Evolutionary conservation across 2,113 vertebrate species (phyloP).

Genomic region (Megalops atlanticus): DNA sequence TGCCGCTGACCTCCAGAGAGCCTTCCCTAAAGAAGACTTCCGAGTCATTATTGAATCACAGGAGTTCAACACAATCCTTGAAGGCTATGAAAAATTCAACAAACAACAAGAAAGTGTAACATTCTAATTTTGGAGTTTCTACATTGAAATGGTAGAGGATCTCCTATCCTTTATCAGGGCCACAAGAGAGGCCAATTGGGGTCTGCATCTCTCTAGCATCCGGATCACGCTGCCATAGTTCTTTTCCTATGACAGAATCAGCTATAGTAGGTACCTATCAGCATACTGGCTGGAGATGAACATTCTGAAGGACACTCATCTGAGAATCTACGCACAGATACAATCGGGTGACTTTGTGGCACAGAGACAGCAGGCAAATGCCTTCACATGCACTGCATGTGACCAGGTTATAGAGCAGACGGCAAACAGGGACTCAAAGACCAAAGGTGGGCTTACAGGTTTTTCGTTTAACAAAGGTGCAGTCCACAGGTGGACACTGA

Average conservation of each 20-base stretch:
- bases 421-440: conserved; percentile 44
- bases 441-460: conserved; percentile 39
- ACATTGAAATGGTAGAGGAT: conserved; percentile 37
- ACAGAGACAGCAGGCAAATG: conserved; percentile 38
- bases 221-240: conserved; percentile 40
- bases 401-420: conserved; percentile 48
- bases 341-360: conserved; percentile 39
- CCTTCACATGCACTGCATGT: conserved; percentile 41
- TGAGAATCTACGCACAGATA: conserved; percentile 33
- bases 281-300: conserved; percentile 34
- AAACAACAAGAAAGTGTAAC: conserved; percentile 31
- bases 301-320: conserved; percentile 34
- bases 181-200: conserved; percentile 36
- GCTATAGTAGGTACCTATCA: conserved; percentile 32
- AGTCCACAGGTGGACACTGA: conserved; percentile 39
- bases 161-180: conserved; percentile 33
- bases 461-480: conserved; percentile 30
- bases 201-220: conserved; percentile 34
- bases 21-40: conserved; percentile 22
- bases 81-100: conserved; percentile 9
- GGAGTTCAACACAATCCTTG: conserved; percentile 14
- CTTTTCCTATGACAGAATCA: conserved; percentile 40
- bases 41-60: conserved; percentile 18
- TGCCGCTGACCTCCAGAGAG: conserved; percentile 23
- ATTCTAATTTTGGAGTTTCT: conserved; percentile 40